Base-by-base conservation (phyloP, 2,797 vertebrate genomes). In the Tinamus major region DNA sequence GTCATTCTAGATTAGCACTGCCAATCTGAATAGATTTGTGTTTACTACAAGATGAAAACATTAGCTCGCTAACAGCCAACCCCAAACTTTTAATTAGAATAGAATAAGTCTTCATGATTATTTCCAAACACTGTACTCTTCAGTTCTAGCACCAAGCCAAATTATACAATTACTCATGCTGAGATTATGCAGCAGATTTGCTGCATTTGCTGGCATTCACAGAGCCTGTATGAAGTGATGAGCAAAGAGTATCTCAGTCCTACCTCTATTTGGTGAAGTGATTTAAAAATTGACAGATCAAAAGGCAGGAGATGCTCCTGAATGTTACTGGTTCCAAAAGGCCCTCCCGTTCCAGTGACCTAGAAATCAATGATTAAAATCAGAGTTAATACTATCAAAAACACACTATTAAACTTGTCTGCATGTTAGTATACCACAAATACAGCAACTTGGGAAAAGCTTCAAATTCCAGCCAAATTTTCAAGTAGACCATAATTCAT, bases 231-330 rank as follows among this genome's bases (percentile, higher is more conserved):
- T 24, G 42, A 82, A 76, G 53, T 42, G 29, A 27, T 2, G 20
- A 80, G 12, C n/a, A 55, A 71, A 33, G 41, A 72, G 8, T 58
- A 59, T 41, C 23, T 42, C 59, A 92, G 61, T 31, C 97, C 76
- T 97, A 99, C 99, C 98, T 99, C 99, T 65, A 99, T 98, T 93
- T 99, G 99, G 89, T 98, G 98, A 96, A 99, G 98, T 0, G 99
- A 98, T 84, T 99, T 99, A 96, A 99, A 99, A 90, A 99, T 97
- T 21, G 99, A 99, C 76, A 99, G 96, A 96, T 99, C 99, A 92
- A 99, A 99, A 11, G 98, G 98, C 35, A 99, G 98, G 62, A 96
- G 97, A 95, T 97, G 98, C 92, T 99, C 99, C 94, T 98, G 97
- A 97, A 99, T 99, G 96, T 99, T 99, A 97, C 99, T 99, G 96